Base-by-base conservation (phyloP, 2,113 vertebrate species). In the Oenanthe melanoleuca region DNA sequence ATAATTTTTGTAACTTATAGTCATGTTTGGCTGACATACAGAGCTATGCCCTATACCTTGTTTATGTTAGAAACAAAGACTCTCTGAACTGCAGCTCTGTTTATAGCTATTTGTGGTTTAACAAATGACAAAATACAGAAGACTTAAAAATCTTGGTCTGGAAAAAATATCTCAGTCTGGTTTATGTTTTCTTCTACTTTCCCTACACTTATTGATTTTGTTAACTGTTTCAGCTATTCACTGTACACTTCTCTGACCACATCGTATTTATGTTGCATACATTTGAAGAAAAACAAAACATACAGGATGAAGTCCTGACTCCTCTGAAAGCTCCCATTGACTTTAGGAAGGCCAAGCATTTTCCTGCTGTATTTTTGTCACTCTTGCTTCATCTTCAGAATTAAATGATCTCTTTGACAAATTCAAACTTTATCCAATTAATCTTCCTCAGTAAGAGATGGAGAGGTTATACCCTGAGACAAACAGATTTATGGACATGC, bases 81-180 rank as follows among this genome's bases (percentile, higher is more conserved):
- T 89, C 83, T 93, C 88, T 97, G 93, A 97, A 94, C 92, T 94
- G 64, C 56, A 95, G 93, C 71, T 97, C 94, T 97, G 91, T 96
- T 94, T 97, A 94, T 95, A 96, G 80, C 93, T 96, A 95, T 97
- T 97, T 96, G 92, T 95, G 92, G 94, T 96, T 97, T 97, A 97
- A 96, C 96, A 97, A 97, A 97, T 98, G 97, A 98, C 93, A 98
- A 97, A 98, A 98, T 97, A 96, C 97, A 98, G 97, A 97, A 97
- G 97, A 96, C 97, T 95, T 96, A 96, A 97, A 98, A 95, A 97
- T 98, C 84, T 97, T 92, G 86, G 94, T 92, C 97, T 97, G 97
- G 96, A 96, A 97, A 97, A 97, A 97, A 79, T 89, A 81, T 87
- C 96, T 97, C 91, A 94, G 95, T 96, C 97, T 98, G 97, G 96